Evolutionary conservation across 2,888 invertebrate species (phyloP).

Genomic region (Xanthorhoe spadicearia): DNA sequence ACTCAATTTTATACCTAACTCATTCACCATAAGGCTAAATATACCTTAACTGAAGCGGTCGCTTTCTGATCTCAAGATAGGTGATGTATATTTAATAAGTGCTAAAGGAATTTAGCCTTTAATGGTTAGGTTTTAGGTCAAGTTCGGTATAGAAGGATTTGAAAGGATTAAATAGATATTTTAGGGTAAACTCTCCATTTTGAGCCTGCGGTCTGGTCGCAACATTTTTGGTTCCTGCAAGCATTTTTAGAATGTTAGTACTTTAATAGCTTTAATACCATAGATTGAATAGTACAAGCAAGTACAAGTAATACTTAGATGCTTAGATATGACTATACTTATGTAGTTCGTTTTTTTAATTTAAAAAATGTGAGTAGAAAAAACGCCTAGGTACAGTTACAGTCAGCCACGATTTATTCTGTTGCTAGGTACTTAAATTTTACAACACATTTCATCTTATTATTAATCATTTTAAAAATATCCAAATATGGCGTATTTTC

Average conservation of each 20-base stretch:
- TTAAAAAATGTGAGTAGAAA: no score
- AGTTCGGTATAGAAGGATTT: constrained; percentile 17
- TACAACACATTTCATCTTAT: no score
- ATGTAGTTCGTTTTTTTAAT: no score
- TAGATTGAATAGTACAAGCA: no score
- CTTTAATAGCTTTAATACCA: neutral
- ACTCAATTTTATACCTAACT: constrained; percentile 26
- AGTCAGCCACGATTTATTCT: no score
- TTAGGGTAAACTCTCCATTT: constrained; percentile 30
- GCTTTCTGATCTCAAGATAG: constrained; percentile 54
- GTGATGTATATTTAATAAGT: constrained; percentile 49
- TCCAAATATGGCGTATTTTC: no score
- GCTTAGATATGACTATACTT: no score
- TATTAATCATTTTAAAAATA: no score
- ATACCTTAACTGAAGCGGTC: constrained; percentile 31
- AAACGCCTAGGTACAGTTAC: no score
- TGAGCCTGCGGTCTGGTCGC: constrained; percentile 1
- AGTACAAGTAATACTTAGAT: no score
- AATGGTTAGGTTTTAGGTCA: constrained; percentile 9
- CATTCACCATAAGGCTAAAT: neutral
- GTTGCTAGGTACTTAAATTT: no score
- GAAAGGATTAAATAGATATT: constrained; percentile 32
- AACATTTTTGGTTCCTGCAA: neutral
- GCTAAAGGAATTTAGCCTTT: constrained; percentile 31
- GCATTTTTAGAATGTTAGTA: neutral